Conservation (phyloP, 2,888 invertebrate species). For the Dendrolimus pini region DNA sequence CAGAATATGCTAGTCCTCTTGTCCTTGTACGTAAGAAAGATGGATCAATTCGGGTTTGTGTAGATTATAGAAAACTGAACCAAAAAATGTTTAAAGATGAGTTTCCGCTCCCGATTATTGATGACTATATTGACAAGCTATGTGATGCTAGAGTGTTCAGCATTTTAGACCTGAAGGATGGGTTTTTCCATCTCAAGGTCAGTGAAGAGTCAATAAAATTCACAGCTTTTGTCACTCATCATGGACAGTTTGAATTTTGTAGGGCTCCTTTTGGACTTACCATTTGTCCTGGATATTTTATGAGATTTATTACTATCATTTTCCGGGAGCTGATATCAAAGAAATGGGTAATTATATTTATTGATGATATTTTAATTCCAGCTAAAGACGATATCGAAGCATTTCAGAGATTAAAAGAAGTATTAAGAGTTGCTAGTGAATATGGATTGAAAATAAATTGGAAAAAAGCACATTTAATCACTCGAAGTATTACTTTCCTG, state of each 20-base stretch:
- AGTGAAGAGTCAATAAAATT: constrained; percentile 25
- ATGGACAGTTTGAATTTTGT: constrained; percentile 43
- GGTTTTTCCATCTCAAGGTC: constrained; percentile 35
- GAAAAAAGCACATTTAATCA: no score
- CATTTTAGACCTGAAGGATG: constrained; percentile 30
- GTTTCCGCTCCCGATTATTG: constrained; percentile 37
- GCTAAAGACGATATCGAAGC: constrained; percentile 9
- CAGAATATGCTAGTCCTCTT: no score
- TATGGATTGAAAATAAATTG: no score
- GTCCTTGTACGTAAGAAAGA: no score
- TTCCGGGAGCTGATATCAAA: constrained; percentile 20
- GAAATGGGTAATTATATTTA: constrained; percentile 12
- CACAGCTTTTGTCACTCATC: constrained; percentile 36
- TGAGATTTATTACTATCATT: constrained; percentile 25
- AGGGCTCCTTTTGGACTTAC: constrained; percentile 42
- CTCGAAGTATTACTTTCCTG: not conserved
- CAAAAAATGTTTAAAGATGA: no score
- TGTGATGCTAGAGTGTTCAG: constrained; percentile 15
- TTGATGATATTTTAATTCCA: constrained; percentile 14
- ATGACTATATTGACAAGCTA: constrained; percentile 40
- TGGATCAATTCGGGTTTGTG: no score
- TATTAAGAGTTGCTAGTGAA: no score
- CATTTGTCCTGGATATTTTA: constrained; percentile 35
- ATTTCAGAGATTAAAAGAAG: constrained; percentile 5
- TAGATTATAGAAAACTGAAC: no score